Evolutionary conservation across 2,113 vertebrate species (phyloP), one percentile per base, ranked within the genome.

Genomic region (Saguinus midas): DNA sequence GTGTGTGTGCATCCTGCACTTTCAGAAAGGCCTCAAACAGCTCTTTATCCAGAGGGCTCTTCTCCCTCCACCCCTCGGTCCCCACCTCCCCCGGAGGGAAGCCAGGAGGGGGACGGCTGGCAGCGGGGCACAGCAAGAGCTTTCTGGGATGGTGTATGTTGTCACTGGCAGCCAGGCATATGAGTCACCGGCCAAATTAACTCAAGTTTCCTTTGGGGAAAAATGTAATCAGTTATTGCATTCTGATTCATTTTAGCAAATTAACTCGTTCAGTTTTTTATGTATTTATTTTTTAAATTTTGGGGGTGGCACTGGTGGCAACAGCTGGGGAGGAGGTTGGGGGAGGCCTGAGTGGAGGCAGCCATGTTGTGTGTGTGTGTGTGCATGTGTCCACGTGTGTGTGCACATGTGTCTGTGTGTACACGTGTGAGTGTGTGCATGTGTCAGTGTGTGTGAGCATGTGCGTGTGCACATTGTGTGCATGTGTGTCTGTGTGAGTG

Each of bases 131-230:
- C 91, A 50, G 94, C 27, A 78, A 98, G 97, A 96, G 97, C 87
- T 95, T 97, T 98, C 98, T 98, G 98, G 98, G 98, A 97, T 98
- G 97, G 98, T 98, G 98, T 98, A 98, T 98, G 98, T 98, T 98
- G 98, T 98, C 98, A 99, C 98, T 98, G 98, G 98, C 98, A 98
- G 98, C 97, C 98, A 98, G 98, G 98, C 97, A 98, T 97, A 98
- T 98, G 98, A 99, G 98, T 99, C 99, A 98, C 98, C 95, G 92
- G 98, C 98, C 98, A 98, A 98, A 99, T 99, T 98, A 98, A 99
- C 98, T 98, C 98, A 98, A 99, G 98, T 98, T 99, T 99, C 98
- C 99, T 99, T 98, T 98, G 97, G 98, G 98, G 98, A 98, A 98
- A 98, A 99, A 98, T 98, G 97, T 98, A 98, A 98, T 99, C 98